Evolutionary conservation across 2,113 vertebrate species (phyloP), one percentile per base, ranked within the genome.

Genomic region (Solenodon paradoxus): DNA sequence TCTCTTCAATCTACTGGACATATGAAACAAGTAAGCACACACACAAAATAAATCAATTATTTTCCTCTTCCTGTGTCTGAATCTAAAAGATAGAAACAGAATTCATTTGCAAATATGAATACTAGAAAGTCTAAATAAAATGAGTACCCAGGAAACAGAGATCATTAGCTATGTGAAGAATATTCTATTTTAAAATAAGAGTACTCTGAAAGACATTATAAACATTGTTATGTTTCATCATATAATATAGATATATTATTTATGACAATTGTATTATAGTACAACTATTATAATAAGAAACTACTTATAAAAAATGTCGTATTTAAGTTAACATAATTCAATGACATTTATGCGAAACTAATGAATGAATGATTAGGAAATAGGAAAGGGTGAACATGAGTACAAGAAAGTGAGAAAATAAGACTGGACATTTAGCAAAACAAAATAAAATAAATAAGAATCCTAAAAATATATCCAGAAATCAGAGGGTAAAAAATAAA

Each of bases 401-500:
- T n/a, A n/a, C n/a, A 87, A 90, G 47, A 35, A 84, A 1, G 55
- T 81, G 38, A 80, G 20, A 75, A 45, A 7, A 61, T 88, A 57
- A 88, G 47, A 84, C 68, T 42, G 45, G 15, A 32, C 2, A 49
- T 66, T 85, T 71, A 77, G 10, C 64, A 92, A 63, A 55, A 88
- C 42, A 9, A 66, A 47, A 78, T 66, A 53, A 88, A 84, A 63
- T 71, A 88, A 69, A 90, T 47, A 64, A 61, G 9, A 77, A 5
- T 49, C 9, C 93, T 81, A 40, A 64, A 1, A 87, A 86, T 86
- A 72, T 92, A 82, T 82, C 32, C 26, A 85, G n/a, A 93, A 84
- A 7, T 51, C 40, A 66, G 32, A 64, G 24, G 13, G 32, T n/a
- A 57, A 55, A 79, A 85, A 68, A 26, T 40, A 32, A 24, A 74